A percentile compares a stretch with the other conserved stretches of the same genome.
phyloP scores from a whole-genome alignment of 2,113 vertebrate genomes.

The Aviceda subcristata region DNA sequence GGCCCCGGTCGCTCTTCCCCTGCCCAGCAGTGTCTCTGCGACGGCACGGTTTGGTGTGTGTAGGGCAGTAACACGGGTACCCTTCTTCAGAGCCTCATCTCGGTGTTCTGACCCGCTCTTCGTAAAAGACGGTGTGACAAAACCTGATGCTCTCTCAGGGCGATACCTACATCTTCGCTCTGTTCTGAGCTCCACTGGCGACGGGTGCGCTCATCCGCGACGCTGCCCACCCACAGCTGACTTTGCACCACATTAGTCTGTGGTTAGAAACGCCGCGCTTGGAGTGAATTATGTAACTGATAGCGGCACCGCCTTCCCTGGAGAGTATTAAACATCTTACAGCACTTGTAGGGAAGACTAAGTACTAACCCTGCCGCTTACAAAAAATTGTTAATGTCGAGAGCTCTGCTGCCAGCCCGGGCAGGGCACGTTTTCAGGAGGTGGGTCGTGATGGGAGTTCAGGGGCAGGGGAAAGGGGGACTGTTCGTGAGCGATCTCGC shows the following conservation, averaged over 20 bases:
- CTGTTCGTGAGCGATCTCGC: not conserved
- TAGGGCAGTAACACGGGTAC: not conserved
- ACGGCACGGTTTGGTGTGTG: fast-evolving
- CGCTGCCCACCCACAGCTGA: not conserved
- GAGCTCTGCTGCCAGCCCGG: not conserved
- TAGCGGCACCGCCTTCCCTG: not conserved
- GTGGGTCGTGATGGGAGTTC: fast-evolving
- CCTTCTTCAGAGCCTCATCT: not conserved
- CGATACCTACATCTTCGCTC: not conserved
- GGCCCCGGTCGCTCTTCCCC: not conserved
- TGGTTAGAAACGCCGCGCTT: not conserved
- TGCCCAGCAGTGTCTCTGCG: not conserved
- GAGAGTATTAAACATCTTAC: not conserved
- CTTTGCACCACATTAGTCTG: not conserved
- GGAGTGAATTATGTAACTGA: not conserved
- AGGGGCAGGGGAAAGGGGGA: not conserved
- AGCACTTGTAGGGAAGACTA: not conserved
- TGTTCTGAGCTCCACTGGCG: not conserved
- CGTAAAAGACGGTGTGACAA: not conserved
- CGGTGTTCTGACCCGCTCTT: not conserved
- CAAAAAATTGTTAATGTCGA: not conserved
- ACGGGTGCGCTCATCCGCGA: not conserved
- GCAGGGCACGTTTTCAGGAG: not conserved
- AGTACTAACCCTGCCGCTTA: not conserved
- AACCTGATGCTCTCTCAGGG: not conserved